These are phyloP conservation scores for Xestia rhomboidea DNA, from an alignment of 2,888 invertebrate genomes.

Conservation along the genomic window DNA sequence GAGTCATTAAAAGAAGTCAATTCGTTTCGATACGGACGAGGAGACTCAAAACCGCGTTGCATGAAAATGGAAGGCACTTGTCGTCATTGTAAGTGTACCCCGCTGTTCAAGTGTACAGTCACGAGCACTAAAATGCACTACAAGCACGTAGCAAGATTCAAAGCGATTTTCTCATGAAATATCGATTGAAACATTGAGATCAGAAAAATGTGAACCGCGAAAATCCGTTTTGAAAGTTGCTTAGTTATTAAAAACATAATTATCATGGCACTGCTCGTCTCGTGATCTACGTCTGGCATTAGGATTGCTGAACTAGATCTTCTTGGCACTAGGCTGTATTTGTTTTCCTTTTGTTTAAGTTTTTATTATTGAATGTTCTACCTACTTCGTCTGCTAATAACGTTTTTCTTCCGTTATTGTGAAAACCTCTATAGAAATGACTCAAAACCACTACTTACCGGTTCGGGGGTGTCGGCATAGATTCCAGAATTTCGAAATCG, in stretches of 20 bases:
- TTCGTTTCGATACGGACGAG: background rate
- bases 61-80: background rate
- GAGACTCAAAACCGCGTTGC: background rate
- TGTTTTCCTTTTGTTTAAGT: background rate
- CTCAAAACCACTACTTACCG: slow-evolving; percentile 80
- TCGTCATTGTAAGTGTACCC: background rate
- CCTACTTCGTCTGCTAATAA: background rate
- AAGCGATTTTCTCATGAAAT: background rate
- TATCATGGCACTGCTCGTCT: background rate
- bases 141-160: background rate
- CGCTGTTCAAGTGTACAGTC: background rate
- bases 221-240: background rate
- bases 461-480: slow-evolving; percentile 91
- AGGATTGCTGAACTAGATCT: background rate
- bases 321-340: too few relatives aligned
- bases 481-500: slow-evolving; percentile 91
- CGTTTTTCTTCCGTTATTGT: background rate
- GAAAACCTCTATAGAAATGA: background rate
- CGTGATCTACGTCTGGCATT: background rate
- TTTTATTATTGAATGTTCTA: background rate
- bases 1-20: background rate
- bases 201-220: background rate
- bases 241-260: background rate
- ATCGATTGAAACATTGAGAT: background rate
- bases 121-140: background rate